Base-by-base conservation (phyloP, 2,797 vertebrate species). In the Anabas testudineus region DNA sequence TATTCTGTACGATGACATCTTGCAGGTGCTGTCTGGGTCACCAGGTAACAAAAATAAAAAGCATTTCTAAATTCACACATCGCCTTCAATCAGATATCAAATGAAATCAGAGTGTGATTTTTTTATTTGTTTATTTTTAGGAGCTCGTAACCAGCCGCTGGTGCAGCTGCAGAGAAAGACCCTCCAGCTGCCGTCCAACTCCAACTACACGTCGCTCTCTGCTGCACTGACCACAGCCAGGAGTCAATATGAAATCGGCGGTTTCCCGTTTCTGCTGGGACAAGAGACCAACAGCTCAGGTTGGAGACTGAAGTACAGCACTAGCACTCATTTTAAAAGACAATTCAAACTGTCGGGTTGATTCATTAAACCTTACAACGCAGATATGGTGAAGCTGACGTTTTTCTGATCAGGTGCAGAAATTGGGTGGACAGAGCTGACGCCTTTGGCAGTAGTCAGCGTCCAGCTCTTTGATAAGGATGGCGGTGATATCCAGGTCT, bases 1-100 rank as follows among this genome's bases (percentile, higher is more conserved):
- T 26, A 97, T 99, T 82, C 95, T 99, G 53, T 98, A 98, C 66
- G 97, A 99, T 87, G 97, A 99, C 76, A 90, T 96, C 73, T 95
- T 99, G 68, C 97, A 98, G 87, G 95, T 99, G 81, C 94, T 99
- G 54, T 90, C 97, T 41, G 97, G 97, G 18, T 97, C 96, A 28
- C 97, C 97, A 83, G 97, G 97, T 98, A 91, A 91, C 81, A n/a
- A 18, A 28, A 28, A 56, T 2, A 51, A 53, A n/a, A 15, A 4
- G 15, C 9, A 19, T 15, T 3, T 6, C 10, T 32, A 10, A 3
- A 19, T 19, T 19, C 12, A 53, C 41, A 32, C 26, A 4, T 37
- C 34, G 66, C 53, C 26, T 46, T 19, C 9, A 45, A 0, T 24
- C 30, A 16, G 7, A 18, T 7, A 7, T 5, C 5, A 16, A 41